phyloP scores from a whole-genome alignment of 2,797 vertebrate species.

The Helarctos malayanus region DNA sequence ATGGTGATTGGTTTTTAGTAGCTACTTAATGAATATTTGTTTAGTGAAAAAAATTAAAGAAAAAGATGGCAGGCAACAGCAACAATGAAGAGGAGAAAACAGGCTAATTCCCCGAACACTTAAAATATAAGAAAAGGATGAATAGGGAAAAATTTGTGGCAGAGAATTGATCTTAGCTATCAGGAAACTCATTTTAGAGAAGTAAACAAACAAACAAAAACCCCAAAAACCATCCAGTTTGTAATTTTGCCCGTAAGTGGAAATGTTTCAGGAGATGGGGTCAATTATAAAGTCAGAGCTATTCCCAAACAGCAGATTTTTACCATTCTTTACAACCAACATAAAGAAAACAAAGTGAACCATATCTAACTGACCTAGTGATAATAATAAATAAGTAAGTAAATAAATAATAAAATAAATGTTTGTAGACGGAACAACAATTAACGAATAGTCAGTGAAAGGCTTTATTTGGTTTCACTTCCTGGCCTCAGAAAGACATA shows the following conservation, averaged over 20 bases:
- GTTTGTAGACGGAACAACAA: constrained; percentile 30
- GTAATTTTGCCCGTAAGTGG: neutral
- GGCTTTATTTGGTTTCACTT: neutral
- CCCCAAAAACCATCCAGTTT: neutral
- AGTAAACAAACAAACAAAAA: neutral
- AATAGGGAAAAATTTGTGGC: neutral
- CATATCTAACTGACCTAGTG: neutral
- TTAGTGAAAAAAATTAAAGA: constrained; percentile 20
- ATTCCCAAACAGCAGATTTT: neutral
- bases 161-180: neutral
- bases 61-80: neutral
- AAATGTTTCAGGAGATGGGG: neutral
- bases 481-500: neutral
- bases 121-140: neutral
- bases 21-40: neutral
- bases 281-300: neutral
- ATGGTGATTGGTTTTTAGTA: neutral
- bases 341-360: neutral
- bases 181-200: constrained; percentile 12
- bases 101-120: neutral
- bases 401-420: neutral
- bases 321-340: neutral
- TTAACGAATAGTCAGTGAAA: neutral
- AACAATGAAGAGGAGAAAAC: neutral
- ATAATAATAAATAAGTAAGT: neutral